Evolutionary conservation across 2,888 invertebrate species (phyloP), one percentile per base, ranked within the genome.

Genomic region (Sialis lutaria): DNA sequence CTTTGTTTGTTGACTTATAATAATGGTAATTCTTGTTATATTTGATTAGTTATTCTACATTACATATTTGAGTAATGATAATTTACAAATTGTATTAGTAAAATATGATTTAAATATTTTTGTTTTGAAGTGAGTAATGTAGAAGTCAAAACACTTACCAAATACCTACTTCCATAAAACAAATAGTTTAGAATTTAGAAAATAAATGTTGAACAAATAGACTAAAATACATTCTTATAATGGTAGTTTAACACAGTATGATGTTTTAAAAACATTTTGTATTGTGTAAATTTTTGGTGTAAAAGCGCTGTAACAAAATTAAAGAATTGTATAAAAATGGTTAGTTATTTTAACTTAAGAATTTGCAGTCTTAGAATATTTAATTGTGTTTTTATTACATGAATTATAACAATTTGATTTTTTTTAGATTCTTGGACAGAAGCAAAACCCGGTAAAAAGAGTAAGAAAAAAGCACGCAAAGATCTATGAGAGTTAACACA

Each of bases 401-500:
- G 4, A 22, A 47, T 43, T 48, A 44, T 47, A 22, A 41, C 37
- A 39, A 32, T 53, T 54, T 42, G 13, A 6, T 7, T 52, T 52
- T 47, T 63, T 63, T 5, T 64, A 82, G 83, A 83, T 64, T 69
- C 75, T 33, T 84, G 83, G 83, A 78, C 79, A 54, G 84, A 85
- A 58, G 74, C 82, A 12, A 83, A 82, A 62, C 71, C 72, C 49
- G 68, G 74, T 47, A 82, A 81, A 64, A 83, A 83, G 58, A 74
- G 74, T 65, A 83, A 82, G 74, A 83, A 82, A 70, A 82, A 82
- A 68, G 76, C 74, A 50, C 77, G 82, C 59, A 78, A 79, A 60
- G 82, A 82, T 4, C 13, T 30, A 31, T 42, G 32, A 31, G 12
- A 37, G 8, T 37, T 6, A 37, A 37, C 6, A 10, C 7, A 12